A percentile compares a stretch with the other conserved stretches of the same genome.
Conservation (phyloP, 2,888 invertebrate species). For the Synanthedon vespiformis region DNA sequence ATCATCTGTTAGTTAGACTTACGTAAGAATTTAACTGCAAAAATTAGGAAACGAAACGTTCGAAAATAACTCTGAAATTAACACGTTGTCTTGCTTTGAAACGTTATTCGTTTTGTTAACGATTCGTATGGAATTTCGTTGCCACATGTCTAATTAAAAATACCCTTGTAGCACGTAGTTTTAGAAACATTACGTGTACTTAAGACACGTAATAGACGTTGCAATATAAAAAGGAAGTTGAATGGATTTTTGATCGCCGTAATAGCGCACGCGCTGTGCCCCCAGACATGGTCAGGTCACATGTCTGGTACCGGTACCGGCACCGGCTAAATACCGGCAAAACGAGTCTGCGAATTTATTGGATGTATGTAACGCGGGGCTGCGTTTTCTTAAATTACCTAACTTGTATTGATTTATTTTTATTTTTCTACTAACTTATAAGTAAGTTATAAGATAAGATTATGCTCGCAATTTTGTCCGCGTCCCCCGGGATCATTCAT, state of each 20-base stretch:
- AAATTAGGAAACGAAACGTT: conserved; percentile 6
- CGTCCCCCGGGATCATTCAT: too few relatives aligned
- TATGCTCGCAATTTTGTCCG: too few relatives aligned
- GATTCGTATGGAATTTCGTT: background rate
- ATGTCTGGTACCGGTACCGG: background rate
- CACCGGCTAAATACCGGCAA: background rate
- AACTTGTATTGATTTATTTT: too few relatives aligned
- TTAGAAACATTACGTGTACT: too few relatives aligned
- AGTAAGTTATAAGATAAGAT: too few relatives aligned
- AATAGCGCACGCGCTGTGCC: conserved; percentile 30
- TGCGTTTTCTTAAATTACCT: too few relatives aligned
- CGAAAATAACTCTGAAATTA: conserved; percentile 33
- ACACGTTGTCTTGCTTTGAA: conserved; percentile 14
- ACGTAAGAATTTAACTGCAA: conserved; percentile 32
- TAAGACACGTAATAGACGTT: background rate
- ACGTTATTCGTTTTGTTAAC: background rate
- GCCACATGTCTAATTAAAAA: background rate
- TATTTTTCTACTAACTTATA: too few relatives aligned
- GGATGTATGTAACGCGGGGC: too few relatives aligned
- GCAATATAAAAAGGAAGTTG: background rate
- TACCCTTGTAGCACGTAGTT: too few relatives aligned
- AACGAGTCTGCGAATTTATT: background rate
- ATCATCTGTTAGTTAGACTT: conserved; percentile 32
- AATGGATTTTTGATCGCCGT: conserved; percentile 24
- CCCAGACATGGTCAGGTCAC: background rate